These are phyloP conservation scores for Mycteria americana DNA, from an alignment of 2,797 vertebrate species.

Conservation along the genomic window DNA sequence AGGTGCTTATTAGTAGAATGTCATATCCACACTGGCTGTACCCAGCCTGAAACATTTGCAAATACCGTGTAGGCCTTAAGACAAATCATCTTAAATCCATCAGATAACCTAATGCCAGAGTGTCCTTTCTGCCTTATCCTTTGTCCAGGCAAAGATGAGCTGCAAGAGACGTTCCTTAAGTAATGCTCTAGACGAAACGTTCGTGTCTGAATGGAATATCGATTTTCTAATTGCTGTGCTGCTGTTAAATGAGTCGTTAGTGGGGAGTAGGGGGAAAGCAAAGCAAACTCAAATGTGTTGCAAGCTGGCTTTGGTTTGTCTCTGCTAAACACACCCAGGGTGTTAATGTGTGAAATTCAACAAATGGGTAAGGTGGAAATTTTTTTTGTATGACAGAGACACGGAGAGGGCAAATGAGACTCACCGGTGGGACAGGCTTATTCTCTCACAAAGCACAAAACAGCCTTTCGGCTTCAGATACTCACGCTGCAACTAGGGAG, in stretches of 20 bases:
- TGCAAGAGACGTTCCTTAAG: neutral
- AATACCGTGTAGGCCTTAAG: neutral
- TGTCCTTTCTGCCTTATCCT: neutral
- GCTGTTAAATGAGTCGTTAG: constrained; percentile 73
- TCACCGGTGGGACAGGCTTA: neutral
- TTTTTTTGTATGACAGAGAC: neutral
- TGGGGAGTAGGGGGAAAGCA: constrained; percentile 11
- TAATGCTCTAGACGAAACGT: constrained; percentile 12
- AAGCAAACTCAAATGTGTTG: constrained; percentile 42
- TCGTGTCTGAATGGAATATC: constrained; percentile 55
- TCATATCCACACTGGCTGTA: neutral
- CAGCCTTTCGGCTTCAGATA: neutral
- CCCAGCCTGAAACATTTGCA: neutral
- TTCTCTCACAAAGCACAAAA: neutral
- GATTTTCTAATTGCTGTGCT: constrained; percentile 75
- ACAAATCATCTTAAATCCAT: neutral
- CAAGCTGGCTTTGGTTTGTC: constrained; percentile 48
- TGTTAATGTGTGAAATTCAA: constrained; percentile 33
- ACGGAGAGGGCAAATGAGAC: neutral
- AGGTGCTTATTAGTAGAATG: constrained; percentile 24
- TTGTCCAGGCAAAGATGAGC: neutral
- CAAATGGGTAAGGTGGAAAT: neutral
- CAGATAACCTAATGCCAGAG: neutral
- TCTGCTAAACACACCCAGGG: constrained; percentile 32
- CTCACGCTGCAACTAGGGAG: neutral